Base-by-base conservation (phyloP, 2,888 invertebrate species). In the Drosophila buzzatii region DNA sequence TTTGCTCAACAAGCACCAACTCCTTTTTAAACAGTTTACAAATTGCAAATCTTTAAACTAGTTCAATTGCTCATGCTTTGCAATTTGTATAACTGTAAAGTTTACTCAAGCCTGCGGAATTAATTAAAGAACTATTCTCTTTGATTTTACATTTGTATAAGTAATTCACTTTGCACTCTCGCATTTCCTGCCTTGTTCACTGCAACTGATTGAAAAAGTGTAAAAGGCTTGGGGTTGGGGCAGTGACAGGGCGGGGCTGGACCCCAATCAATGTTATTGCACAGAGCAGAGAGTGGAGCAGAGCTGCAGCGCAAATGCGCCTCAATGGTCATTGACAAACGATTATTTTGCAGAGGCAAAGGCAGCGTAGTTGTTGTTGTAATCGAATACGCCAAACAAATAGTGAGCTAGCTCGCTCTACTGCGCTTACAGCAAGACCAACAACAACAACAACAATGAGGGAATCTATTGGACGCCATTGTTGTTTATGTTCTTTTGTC, bases 401-500 rank as follows among this genome's bases (percentile, higher is more conserved):
- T 53, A 42, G 69, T 59, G 51, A 51, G 51, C 51, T 37, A 44
- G 53, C 63, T 67, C 51, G 41, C 27, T 71, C 42, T 53, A 67
- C 47, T 58, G 44, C 49, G 20, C 9, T 37, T 31, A 35, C 56
- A 56, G 23, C 35, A 27, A 52, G n/a, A 41, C 2, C 41, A 41
- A 41, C 57, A 55, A 55, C 23, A 72, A 53, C 12, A 52, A 55
- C 18, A 67, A 51, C 37, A 62, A 44, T 39, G 52, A 41, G 31
- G 23, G 45, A 60, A 52, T 74, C 74, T 62, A 70, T 70, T 45
- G 70, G 45, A 41, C 49, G 47, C 42, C 58, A 66, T 67, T 69
- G 58, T 69, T 69, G 64, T 63, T 44, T 78, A 68, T 70, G 60
- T 66, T 62, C 72, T 82, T 76, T 73, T 82, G 60, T 76, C 70